phyloP scores from a whole-genome alignment of 2,113 vertebrate species.

The Menura novaehollandiae region DNA sequence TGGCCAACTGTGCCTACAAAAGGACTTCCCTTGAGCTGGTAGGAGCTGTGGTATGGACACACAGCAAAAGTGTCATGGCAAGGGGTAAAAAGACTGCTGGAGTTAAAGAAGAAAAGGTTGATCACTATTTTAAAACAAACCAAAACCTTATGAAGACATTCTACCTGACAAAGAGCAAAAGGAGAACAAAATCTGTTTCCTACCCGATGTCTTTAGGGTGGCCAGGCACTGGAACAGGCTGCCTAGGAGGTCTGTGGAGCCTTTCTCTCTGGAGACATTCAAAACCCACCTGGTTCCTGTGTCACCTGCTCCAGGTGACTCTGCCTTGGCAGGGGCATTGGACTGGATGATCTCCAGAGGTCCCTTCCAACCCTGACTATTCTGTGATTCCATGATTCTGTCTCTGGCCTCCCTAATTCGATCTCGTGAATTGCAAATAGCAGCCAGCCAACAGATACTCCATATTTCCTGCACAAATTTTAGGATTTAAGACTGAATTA shows the following conservation, averaged over 20 bases:
- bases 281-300: neutral
- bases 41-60: neutral
- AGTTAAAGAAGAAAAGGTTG: neutral
- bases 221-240: neutral
- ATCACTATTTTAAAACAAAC: neutral
- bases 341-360: neutral
- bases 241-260: neutral
- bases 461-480: neutral
- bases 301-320: neutral
- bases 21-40: no score
- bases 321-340: neutral
- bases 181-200: neutral
- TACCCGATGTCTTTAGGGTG: neutral
- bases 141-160: neutral
- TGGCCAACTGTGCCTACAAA: fast-evolving
- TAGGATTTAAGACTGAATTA: neutral
- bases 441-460: neutral
- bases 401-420: neutral
- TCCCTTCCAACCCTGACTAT: neutral
- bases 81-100: neutral
- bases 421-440: neutral
- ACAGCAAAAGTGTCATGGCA: neutral
- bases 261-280: neutral
- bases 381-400: neutral
- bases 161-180: neutral